Base-by-base conservation (phyloP, 1,140 invertebrate genomes). In the Drosophila pruinosa region DNA sequence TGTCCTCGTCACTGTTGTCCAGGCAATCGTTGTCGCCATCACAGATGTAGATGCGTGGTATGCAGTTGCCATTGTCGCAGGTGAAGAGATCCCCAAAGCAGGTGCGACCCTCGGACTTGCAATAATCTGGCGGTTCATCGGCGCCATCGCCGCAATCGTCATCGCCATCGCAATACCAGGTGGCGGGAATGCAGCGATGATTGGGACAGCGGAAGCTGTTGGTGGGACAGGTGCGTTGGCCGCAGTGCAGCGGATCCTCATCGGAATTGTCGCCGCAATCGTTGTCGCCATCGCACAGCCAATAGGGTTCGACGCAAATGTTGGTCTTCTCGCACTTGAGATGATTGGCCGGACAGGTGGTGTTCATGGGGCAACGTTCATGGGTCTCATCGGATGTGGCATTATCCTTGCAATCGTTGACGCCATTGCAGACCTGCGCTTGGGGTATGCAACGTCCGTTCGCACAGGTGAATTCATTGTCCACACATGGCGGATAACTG, bases 201-300 rank as follows among this genome's bases (percentile, higher is more conserved):
- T 97, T 97, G 0, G 96, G 96, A 89, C 96, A 97, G 36, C 95
- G 94, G 93, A 98, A 98, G 75, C 96, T 97, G 81, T 98, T 98
- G 19, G 96, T 95, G 0, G 97, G 97, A 85, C 97, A 99, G 0
- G 96, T 96, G 65, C 97, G 93, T 73, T 97, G 94, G 0, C 96
- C 95, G 86, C 98, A 99, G 75, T 98, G 95, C 26, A 97, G 89
- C 0, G 96, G 94, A 94, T 98, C 96, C 92, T 99, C 98, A 90
- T 99, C 98, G 0, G 96, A 96, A 85, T 98, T 98, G 89, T 99
- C 98, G 0, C 97, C 97, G 89, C 98, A 99, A 91, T 99, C 98
- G 83, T 98, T 98, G 67, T 97, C 97, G 0, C 97, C 97, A 90
- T 98, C 97, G 89, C 97, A 98, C 0, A 98, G 92, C 97, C 97